Conservation (phyloP, 1,140 invertebrate species). For the Orussus abietinus region DNA sequence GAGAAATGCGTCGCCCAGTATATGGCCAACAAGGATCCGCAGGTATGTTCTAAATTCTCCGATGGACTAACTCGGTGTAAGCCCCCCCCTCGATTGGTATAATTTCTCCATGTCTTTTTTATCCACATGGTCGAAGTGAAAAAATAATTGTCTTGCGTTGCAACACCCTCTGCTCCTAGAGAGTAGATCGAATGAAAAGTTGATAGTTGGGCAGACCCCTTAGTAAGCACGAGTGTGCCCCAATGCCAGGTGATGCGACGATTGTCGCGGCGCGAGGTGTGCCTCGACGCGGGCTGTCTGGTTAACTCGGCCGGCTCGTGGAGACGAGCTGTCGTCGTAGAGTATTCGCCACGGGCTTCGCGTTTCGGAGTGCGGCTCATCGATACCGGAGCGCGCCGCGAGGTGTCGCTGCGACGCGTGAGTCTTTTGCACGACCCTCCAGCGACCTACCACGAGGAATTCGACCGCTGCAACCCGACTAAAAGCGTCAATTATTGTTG, state of each 20-base stretch:
- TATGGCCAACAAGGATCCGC: constrained; percentile 31
- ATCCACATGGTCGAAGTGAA: too few species aligned
- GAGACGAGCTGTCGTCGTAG: constrained; percentile 44
- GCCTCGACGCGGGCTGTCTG: constrained; percentile 46
- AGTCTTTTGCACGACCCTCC: constrained; percentile 42
- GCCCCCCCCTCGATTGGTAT: too few species aligned
- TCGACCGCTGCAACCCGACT: too few species aligned
- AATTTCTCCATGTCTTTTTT: too few species aligned
- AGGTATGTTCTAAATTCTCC: constrained; percentile 38
- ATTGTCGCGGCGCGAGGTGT: constrained; percentile 39
- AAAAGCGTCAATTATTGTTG: too few species aligned
- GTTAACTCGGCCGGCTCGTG: constrained; percentile 39
- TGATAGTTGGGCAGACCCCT: too few species aligned
- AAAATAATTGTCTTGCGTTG: too few species aligned
- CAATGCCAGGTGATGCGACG: constrained; percentile 46
- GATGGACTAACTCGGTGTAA: too few species aligned
- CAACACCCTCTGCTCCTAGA: too few species aligned
- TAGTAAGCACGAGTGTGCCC: constrained; percentile 31
- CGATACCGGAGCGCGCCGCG: constrained; percentile 54
- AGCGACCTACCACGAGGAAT: too few species aligned
- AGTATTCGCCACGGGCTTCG: constrained; percentile 29
- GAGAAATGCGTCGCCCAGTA: constrained; percentile 29
- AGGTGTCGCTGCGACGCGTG: constrained; percentile 43
- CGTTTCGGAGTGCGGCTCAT: constrained; percentile 49
- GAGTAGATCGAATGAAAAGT: too few species aligned